These are phyloP conservation scores for Cottoperca gobio DNA, from an alignment of 2,797 vertebrate species.

Conservation along the genomic window DNA sequence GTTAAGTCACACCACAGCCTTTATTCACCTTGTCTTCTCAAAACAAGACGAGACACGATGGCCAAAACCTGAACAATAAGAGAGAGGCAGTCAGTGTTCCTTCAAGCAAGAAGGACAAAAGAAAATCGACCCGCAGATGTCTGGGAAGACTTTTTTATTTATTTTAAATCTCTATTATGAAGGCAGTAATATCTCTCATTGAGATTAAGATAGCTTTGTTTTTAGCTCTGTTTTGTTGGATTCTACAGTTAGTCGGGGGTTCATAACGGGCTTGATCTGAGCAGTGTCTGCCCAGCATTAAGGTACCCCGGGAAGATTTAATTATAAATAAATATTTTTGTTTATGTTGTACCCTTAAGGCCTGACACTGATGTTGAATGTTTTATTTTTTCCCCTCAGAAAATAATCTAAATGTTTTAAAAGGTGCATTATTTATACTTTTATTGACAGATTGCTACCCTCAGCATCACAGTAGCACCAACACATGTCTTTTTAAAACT, in stretches of 20 bases:
- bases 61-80: not conserved
- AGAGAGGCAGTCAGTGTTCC: not conserved
- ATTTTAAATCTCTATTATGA: too few relatives aligned
- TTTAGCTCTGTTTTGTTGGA: not conserved
- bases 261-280: not conserved
- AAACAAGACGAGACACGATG: too few relatives aligned
- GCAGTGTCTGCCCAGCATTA: not conserved
- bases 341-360: conserved; percentile 3
- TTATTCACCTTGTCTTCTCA: not conserved
- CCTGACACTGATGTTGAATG: not conserved
- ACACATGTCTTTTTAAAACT: not conserved
- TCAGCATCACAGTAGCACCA: not conserved
- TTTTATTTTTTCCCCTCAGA: not conserved
- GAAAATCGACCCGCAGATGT: not conserved
- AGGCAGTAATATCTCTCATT: too few relatives aligned
- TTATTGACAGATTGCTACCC: conserved; percentile 23
- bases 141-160: not conserved
- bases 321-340: not conserved
- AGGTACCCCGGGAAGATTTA: not conserved
- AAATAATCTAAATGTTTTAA: not conserved
- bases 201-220: too few relatives aligned
- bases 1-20: not conserved
- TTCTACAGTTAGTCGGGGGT: not conserved
- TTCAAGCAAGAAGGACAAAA: not conserved
- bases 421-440: conserved; percentile 22